Conservation (phyloP, 2,113 vertebrate species). For the Oryzias celebensis region DNA sequence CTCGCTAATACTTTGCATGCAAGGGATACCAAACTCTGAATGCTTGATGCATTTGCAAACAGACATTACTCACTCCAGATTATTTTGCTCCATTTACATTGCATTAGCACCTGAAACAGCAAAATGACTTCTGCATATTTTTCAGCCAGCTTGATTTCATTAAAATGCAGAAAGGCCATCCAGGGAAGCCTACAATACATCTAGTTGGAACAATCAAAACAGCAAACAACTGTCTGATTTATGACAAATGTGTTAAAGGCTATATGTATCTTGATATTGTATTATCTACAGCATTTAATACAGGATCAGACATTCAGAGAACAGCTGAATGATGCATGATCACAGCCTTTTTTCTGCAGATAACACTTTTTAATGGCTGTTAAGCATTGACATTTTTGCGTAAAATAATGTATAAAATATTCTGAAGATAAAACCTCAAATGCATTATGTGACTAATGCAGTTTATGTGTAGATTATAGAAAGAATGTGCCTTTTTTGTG, state of each 20-base stretch:
- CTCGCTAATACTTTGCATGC: conserved; percentile 74
- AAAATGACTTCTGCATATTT: conserved; percentile 61
- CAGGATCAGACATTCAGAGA: conserved; percentile 25
- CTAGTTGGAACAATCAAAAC: conserved; percentile 23
- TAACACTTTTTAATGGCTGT: conserved; percentile 23
- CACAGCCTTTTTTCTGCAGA: conserved; percentile 27
- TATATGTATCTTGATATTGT: too few species aligned
- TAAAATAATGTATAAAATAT: conserved; percentile 24
- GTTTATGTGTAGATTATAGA: conserved; percentile 7
- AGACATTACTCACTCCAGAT: conserved; percentile 74
- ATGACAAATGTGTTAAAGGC: conserved; percentile 6
- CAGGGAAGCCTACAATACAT: conserved; percentile 32
- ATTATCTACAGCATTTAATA: conserved; percentile 8
- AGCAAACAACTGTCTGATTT: conserved; percentile 24
- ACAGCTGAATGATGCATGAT: conserved; percentile 49
- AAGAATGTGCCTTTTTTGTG: background rate
- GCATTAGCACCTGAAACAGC: conserved; percentile 64
- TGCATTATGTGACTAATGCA: conserved; percentile 18
- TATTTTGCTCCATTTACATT: conserved; percentile 77
- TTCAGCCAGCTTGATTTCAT: conserved; percentile 69
- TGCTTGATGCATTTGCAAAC: conserved; percentile 75
- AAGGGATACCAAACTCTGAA: conserved; percentile 68
- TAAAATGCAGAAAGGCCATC: conserved; percentile 70
- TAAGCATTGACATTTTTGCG: conserved; percentile 23
- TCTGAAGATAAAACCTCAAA: conserved; percentile 28